Percentiles rank a stretch among this genome's conserved stretches.
phyloP scores from a whole-genome alignment of 2,113 vertebrate genomes.

The Rostratula benghalensis region DNA sequence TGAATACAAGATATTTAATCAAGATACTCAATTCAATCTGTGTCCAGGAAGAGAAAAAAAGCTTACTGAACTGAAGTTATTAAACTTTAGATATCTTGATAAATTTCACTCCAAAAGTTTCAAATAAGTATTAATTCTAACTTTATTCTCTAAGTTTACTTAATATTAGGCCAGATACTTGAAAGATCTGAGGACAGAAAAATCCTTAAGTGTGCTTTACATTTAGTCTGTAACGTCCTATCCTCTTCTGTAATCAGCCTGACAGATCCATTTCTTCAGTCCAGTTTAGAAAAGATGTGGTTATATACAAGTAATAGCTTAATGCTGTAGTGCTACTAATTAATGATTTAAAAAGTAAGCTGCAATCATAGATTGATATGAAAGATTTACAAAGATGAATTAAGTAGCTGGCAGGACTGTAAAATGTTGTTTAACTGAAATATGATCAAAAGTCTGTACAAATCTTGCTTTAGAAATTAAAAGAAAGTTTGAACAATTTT shows the following conservation, averaged over 20 bases:
- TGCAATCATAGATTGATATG: background rate
- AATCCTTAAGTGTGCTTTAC: background rate
- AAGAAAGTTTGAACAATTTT: background rate
- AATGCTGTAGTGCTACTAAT: background rate
- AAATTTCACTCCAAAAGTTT: background rate
- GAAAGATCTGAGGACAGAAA: background rate
- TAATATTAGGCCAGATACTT: background rate
- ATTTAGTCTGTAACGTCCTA: background rate
- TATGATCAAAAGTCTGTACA: background rate
- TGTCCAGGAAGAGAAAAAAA: background rate
- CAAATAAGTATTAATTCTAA: background rate
- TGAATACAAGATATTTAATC: background rate
- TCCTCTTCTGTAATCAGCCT: background rate
- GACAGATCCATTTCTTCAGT: background rate
- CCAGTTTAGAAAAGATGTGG: background rate
- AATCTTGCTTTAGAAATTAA: background rate
- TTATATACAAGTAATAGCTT: background rate
- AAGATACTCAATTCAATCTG: background rate
- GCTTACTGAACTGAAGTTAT: background rate
- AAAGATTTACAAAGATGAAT: background rate
- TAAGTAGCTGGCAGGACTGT: background rate
- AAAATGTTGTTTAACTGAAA: background rate
- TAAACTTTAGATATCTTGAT: background rate
- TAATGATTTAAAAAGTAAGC: background rate
- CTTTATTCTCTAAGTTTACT: background rate